Evolutionary conservation across 2,797 vertebrate species (phyloP).

Genomic region (Girardinus metallicus): DNA sequence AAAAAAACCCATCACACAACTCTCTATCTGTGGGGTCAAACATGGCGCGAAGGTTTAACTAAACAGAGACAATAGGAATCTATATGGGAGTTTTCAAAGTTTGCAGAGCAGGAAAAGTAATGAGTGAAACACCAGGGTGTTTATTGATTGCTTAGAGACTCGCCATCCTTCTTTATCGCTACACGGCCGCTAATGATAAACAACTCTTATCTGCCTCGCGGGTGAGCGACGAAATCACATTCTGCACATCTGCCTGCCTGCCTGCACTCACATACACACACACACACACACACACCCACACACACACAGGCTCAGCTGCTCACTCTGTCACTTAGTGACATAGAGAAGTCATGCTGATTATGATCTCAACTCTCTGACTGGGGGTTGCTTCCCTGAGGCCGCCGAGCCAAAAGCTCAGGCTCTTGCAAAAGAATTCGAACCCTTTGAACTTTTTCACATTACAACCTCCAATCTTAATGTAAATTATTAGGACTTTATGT

Average conservation of each 20-base stretch:
- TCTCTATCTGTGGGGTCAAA: background rate
- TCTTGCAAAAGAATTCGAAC: background rate
- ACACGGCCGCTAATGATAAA: slow-evolving; percentile 12
- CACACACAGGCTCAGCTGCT: slow-evolving; percentile 34
- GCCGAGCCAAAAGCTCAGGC: background rate
- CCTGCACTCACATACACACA: background rate
- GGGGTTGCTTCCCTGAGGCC: slow-evolving; percentile 36
- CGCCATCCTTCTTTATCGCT: background rate
- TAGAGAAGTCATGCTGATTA: slow-evolving; percentile 20
- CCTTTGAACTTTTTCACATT: background rate
- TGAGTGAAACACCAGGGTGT: background rate
- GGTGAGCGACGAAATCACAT: slow-evolving; percentile 1
- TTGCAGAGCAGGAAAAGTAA: background rate
- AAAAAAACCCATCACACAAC: background rate
- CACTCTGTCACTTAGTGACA: slow-evolving; percentile 24
- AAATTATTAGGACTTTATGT: background rate
- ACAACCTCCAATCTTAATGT: background rate
- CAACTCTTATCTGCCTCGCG: slow-evolving; percentile 4
- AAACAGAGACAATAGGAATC: background rate
- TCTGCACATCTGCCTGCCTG: background rate
- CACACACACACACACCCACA: background rate
- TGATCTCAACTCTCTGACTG: slow-evolving; percentile 34
- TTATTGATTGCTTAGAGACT: slow-evolving; percentile 5
- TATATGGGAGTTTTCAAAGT: background rate
- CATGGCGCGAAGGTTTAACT: background rate